phyloP scores from a whole-genome alignment of 2,113 vertebrate species.

The Microcebus tavaratra region DNA sequence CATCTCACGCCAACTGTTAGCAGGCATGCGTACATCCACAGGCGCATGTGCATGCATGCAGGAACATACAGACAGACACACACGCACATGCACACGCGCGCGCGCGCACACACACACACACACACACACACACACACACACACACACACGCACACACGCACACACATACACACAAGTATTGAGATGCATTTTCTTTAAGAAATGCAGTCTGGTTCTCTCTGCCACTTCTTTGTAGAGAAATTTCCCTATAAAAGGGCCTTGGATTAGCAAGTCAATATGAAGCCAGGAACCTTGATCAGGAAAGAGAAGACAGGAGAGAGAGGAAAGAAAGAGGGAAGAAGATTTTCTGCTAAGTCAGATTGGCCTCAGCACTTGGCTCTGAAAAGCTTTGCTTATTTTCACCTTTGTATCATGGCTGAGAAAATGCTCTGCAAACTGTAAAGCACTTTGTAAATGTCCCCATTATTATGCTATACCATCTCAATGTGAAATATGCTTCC shows the following conservation, averaged over 20 bases:
- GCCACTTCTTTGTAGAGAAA: not conserved
- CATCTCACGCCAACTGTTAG: not conserved
- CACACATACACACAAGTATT: not conserved
- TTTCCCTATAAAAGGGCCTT: not conserved
- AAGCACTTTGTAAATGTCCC: not conserved
- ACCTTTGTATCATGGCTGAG: not conserved
- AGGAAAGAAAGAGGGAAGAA: not conserved
- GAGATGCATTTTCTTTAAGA: not conserved
- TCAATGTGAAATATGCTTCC: not conserved
- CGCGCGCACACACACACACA: no score
- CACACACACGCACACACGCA: no score
- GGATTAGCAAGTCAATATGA: not conserved
- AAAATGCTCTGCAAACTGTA: not conserved
- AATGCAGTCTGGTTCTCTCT: not conserved
- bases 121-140: no score
- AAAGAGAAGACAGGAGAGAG: not conserved
- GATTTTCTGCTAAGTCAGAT: not conserved
- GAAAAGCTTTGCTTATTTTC: not conserved
- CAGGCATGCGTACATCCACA: not conserved
- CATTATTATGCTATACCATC: not conserved
- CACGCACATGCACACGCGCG: fast-evolving
- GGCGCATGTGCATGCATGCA: fast-evolving
- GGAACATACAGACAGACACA: fast-evolving
- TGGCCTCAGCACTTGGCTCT: not conserved
- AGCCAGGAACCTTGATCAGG: not conserved